Base-by-base conservation (phyloP, 1,140 invertebrate genomes). In the Drosophila elegans region DNA sequence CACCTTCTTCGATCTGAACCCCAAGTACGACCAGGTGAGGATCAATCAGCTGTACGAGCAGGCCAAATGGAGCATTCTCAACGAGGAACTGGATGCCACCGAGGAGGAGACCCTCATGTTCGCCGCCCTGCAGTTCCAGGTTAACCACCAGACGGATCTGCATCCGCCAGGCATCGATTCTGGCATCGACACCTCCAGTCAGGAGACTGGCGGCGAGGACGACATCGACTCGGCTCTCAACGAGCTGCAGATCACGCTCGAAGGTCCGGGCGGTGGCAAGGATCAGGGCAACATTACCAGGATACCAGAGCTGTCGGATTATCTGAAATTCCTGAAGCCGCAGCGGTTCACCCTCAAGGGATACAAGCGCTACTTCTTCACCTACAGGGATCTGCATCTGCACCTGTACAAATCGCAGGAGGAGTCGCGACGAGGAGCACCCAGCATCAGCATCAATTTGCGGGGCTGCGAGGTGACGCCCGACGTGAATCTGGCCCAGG, bases 41-140 rank as follows among this genome's bases (percentile, higher is more conserved):
- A 99, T 99, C 74, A 99, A 99, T 94, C 98, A 99, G 93, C 96
- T 99, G 80, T 99, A 98, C 93, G 98, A 99, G 93, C 99, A 99
- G 93, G 98, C 98, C 29, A 99, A 98, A 91, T 99, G 98, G 98
- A 96, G 98, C 83, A 95, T 99, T 62, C 94, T 99, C 34, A 97
- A 98, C 76, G 99, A 99, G 92, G 98, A 99, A 93, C 96, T 99
- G 57, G 98, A 99, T 91, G 99, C 99, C 92, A 99, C 99, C 2
- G 99, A 99, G 93, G 98, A 99, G 92, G 99, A 99, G 93, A 98
- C 99, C 95, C 95, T 99, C 29, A 97, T 99, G 94, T 99, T 99
- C 94, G 98, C 97, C 51, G 98, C 98, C 0, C 93, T 99, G 72
- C 98, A 99, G 96, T 94, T 99, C 11, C 98, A 99, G 96, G 95